A percentile compares a stretch with the other conserved stretches of the same genome.
phyloP scores from a whole-genome alignment of 2,113 vertebrate genomes.

The Larimichthys polyactis region DNA sequence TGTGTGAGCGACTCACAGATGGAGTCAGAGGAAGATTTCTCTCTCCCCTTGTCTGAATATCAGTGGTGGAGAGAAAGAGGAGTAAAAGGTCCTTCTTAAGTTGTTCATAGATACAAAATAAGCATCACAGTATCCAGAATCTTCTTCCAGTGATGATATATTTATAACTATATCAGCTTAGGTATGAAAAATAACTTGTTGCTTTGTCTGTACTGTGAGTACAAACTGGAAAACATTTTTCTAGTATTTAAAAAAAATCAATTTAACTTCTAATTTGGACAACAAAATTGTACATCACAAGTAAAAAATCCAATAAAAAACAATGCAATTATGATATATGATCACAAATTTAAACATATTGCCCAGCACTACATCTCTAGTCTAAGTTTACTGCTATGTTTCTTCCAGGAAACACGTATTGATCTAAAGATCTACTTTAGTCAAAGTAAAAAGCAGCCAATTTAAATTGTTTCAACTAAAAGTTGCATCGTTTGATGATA shows the following conservation, averaged over 20 bases:
- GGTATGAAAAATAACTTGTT: background rate
- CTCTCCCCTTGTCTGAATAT: slow-evolving; percentile 34
- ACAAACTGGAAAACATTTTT: background rate
- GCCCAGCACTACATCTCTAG: background rate
- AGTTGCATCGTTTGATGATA: background rate
- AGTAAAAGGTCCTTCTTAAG: background rate
- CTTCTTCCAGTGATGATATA: background rate
- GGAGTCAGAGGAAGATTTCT: slow-evolving; percentile 69
- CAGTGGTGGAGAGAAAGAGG: slow-evolving; percentile 12
- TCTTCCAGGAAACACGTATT: background rate
- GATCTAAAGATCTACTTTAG: background rate
- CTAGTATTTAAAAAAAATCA: background rate
- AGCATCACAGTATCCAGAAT: background rate
- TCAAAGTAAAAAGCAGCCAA: background rate
- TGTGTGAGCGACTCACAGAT: slow-evolving; percentile 78
- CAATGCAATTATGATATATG: background rate
- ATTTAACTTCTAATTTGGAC: too few relatives aligned
- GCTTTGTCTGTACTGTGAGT: background rate
- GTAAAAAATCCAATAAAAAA: background rate
- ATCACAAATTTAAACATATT: background rate
- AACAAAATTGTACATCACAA: background rate
- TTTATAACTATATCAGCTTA: background rate
- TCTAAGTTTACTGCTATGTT: background rate
- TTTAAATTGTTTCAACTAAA: background rate
- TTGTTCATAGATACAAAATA: slow-evolving; percentile 8